These are phyloP conservation scores for Uropsilus gracilis DNA, from an alignment of 2,113 vertebrate genomes.

Conservation along the genomic window DNA sequence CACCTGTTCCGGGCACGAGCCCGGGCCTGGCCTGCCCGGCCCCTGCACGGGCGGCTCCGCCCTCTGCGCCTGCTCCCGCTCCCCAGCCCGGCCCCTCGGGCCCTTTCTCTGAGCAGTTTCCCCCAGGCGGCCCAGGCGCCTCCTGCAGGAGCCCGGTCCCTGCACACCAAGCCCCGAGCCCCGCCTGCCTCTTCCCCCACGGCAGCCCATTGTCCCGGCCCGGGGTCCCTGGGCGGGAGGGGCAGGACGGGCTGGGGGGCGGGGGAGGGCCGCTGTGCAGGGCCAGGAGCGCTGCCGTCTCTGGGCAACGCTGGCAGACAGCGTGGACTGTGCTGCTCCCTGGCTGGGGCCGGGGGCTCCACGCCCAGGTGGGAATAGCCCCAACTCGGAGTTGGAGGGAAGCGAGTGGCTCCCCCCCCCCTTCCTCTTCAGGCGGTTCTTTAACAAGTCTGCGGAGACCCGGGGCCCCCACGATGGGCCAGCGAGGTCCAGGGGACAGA, in stretches of 20 bases:
- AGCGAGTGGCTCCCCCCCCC: not conserved
- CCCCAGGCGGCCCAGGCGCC: too few relatives aligned
- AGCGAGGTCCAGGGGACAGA: too few relatives aligned
- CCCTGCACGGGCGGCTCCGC: not conserved
- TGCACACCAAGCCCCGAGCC: not conserved
- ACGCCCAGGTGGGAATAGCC: not conserved
- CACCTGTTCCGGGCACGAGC: conserved; percentile 65
- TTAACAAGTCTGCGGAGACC: too few relatives aligned
- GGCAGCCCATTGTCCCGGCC: conserved; percentile 27
- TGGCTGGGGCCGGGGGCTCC: not conserved
- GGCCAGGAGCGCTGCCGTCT: conserved; percentile 64
- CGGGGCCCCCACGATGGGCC: too few relatives aligned
- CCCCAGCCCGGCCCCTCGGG: not conserved
- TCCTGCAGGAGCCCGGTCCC: not conserved
- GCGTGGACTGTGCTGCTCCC: not conserved
- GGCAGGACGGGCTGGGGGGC: conserved; percentile 10
- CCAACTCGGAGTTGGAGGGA: not conserved
- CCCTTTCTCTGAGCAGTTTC: not conserved
- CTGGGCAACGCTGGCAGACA: conserved; percentile 71
- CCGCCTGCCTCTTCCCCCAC: not conserved
- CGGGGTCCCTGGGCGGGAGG: not conserved
- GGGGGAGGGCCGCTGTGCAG: not conserved
- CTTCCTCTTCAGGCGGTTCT: not conserved
- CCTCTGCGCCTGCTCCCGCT: not conserved
- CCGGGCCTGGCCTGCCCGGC: not conserved